Percentiles rank a stretch among this genome's conserved stretches.
Conservation (phyloP, 2,113 vertebrate species). For the Pedetes capensis region DNA sequence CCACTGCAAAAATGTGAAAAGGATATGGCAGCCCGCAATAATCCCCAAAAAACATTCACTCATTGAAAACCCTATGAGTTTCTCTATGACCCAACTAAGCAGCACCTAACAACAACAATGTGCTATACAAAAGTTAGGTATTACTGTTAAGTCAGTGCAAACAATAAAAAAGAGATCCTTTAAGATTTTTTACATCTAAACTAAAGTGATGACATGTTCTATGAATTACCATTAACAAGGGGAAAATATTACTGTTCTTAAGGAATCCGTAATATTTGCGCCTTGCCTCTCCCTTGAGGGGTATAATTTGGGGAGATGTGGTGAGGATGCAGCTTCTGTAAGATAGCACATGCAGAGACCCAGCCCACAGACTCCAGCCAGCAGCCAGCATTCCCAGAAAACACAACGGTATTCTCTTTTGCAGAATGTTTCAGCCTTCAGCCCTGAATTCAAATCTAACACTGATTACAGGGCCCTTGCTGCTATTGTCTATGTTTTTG, state of each 20-base stretch:
- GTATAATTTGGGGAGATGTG: not conserved
- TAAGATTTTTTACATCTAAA: slow-evolving; percentile 5
- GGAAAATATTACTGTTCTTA: not conserved
- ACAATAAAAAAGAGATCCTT: not conserved
- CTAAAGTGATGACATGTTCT: not conserved
- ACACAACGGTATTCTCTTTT: not conserved
- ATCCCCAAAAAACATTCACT: no score
- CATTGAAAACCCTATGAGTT: no score
- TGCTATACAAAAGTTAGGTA: not conserved
- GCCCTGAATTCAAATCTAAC: not conserved
- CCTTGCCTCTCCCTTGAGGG: not conserved
- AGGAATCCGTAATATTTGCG: not conserved
- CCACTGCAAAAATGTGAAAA: no score
- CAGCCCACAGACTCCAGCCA: not conserved
- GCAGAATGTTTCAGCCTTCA: not conserved
- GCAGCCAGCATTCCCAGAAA: not conserved
- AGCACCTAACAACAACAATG: no score
- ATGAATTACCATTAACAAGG: not conserved
- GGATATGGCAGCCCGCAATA: no score
- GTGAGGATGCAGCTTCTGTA: not conserved
- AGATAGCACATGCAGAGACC: not conserved
- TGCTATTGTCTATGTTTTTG: rapidly evolving
- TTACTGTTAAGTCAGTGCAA: not conserved
- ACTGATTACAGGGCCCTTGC: not conserved
- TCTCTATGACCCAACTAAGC: no score